Evolutionary conservation across 2,888 invertebrate species (phyloP).

Genomic region (Drosophila ochracea): DNA sequence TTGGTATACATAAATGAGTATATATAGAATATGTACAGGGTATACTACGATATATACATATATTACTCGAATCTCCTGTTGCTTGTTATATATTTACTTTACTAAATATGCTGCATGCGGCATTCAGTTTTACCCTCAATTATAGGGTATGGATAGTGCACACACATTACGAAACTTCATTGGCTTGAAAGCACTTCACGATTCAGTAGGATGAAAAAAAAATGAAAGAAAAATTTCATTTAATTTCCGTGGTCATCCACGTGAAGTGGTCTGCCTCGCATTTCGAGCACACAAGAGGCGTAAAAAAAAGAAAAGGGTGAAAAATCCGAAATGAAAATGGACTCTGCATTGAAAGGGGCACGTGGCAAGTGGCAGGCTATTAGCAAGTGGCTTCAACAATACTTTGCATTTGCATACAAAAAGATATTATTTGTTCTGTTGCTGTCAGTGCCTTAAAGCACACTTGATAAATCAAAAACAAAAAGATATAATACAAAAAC

Average conservation of each 20-base stretch:
- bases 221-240: slow-evolving; percentile 59
- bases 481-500: slow-evolving; percentile 6
- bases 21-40: not conserved
- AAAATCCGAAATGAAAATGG: slow-evolving; percentile 28
- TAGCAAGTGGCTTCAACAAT: slow-evolving; percentile 61
- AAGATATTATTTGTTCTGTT: slow-evolving; percentile 64
- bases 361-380: slow-evolving; percentile 48
- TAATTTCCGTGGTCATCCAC: slow-evolving; percentile 76
- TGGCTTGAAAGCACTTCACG: slow-evolving; percentile 48
- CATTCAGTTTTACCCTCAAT: not conserved
- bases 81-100: not conserved
- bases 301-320: not conserved
- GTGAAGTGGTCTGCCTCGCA: slow-evolving; percentile 72
- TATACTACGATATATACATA: not conserved
- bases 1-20: not conserved
- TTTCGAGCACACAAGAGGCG: slow-evolving; percentile 48
- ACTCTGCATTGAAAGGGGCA: slow-evolving; percentile 40
- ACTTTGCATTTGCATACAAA: slow-evolving; percentile 68
- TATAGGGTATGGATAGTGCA: slow-evolving; percentile 31
- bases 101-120: not conserved
- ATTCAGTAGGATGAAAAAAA: slow-evolving; percentile 19
- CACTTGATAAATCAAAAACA: slow-evolving; percentile 32
- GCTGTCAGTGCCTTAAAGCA: slow-evolving; percentile 52
- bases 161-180: slow-evolving; percentile 31
- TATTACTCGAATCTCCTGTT: not conserved